These are phyloP conservation scores for Rhagonycha lutea DNA, from an alignment of 2,888 invertebrate species.

Conservation along the genomic window DNA sequence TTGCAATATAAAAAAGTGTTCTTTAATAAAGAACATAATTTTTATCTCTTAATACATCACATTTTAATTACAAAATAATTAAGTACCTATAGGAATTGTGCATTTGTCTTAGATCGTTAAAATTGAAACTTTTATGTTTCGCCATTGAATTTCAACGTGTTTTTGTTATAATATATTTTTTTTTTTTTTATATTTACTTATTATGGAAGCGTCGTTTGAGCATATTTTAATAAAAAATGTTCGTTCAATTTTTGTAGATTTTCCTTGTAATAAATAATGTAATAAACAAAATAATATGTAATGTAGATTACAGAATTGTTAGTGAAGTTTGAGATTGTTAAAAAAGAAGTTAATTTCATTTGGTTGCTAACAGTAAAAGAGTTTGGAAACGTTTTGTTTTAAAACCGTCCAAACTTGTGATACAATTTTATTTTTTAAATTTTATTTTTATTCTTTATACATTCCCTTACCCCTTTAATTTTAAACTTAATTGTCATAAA, in stretches of 20 bases:
- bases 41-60: background rate
- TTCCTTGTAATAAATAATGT: background rate
- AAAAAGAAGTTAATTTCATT: background rate
- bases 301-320: background rate
- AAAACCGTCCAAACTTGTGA: conserved; percentile 2
- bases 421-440: background rate
- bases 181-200: background rate
- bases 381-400: background rate
- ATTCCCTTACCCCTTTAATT: background rate
- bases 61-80: background rate
- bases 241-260: background rate
- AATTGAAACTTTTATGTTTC: background rate
- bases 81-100: background rate
- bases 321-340: background rate
- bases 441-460: background rate
- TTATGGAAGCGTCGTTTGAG: background rate
- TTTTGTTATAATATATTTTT: background rate
- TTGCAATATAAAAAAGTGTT: background rate
- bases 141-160: background rate
- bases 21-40: background rate
- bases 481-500: background rate
- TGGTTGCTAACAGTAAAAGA: background rate
- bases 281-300: background rate
- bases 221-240: background rate
- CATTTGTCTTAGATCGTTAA: background rate